Percentiles rank a stretch among this genome's conserved stretches.
phyloP scores from a whole-genome alignment of 1,140 invertebrate genomes.

The Heterodera schachtii region DNA sequence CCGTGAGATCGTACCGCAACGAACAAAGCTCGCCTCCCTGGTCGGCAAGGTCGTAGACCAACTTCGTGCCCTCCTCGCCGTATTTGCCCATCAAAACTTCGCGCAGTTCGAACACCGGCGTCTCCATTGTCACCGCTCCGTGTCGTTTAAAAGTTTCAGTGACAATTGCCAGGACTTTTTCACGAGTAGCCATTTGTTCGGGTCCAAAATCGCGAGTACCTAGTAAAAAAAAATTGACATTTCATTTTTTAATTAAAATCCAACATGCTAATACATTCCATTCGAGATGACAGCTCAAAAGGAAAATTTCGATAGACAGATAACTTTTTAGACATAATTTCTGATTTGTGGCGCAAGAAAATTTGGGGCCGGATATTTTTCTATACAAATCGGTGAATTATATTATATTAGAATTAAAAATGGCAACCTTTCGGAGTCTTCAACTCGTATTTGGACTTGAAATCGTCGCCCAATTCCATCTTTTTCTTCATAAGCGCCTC shows the following conservation, averaged over 20 bases:
- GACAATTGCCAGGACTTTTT: slow-evolving; percentile 86
- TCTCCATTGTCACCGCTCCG: slow-evolving; percentile 97
- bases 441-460: slow-evolving; percentile 36
- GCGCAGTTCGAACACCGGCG: slow-evolving; percentile 95
- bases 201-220: slow-evolving; percentile 94
- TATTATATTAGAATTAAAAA: background rate
- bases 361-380: no score
- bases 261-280: no score
- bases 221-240: slow-evolving; percentile 66
- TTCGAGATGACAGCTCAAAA: no score
- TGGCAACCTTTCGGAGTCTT: slow-evolving; percentile 59
- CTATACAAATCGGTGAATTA: no score
- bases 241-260: no score
- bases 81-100: slow-evolving; percentile 98
- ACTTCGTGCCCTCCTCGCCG: slow-evolving; percentile 96
- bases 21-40: slow-evolving; percentile 87
- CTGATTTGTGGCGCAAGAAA: no score
- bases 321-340: no score
- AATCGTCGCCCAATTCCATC: slow-evolving; percentile 23
- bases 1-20: slow-evolving; percentile 71
- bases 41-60: slow-evolving; percentile 97
- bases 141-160: slow-evolving; percentile 88
- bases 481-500: slow-evolving; percentile 20
- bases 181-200: slow-evolving; percentile 87
- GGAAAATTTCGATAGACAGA: no score